Evolutionary conservation across 2,113 vertebrate species (phyloP).

Genomic region (Trematocara unimaculatum): DNA sequence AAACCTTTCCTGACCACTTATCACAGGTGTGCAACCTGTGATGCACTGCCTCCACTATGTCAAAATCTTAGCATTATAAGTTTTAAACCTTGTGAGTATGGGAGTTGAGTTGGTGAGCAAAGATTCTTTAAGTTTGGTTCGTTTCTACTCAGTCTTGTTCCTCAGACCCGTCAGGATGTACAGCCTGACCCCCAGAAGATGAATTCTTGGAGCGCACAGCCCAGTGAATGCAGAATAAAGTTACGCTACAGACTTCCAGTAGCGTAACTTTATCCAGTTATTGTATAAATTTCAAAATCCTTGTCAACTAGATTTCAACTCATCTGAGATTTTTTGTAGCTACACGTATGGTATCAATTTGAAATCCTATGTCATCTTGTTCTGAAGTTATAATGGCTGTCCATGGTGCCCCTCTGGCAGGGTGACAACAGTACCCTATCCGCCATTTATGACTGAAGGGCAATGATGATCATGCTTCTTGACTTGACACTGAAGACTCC

Average conservation of each 20-base stretch:
- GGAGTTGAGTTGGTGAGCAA: neutral
- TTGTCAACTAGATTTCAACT: neutral
- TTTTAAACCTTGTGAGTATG: neutral
- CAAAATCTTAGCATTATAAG: neutral
- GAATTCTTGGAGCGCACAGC: neutral
- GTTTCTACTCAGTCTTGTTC: neutral
- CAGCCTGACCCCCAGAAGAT: neutral
- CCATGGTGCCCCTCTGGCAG: neutral
- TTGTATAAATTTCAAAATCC: neutral
- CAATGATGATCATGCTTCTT: neutral
- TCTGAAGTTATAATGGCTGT: neutral
- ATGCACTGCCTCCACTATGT: neutral
- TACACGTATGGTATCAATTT: neutral
- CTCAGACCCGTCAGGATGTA: neutral
- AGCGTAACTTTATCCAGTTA: neutral
- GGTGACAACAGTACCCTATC: neutral
- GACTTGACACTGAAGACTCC: neutral
- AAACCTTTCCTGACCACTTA: neutral
- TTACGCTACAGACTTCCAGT: neutral
- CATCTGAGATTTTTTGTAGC: neutral
- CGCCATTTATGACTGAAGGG: neutral
- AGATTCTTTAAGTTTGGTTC: neutral
- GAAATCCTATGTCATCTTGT: neutral
- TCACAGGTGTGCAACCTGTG: too few species aligned
- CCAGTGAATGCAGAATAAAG: neutral